Evolutionary conservation across 2,797 vertebrate species (phyloP).

Genomic region (Girardinus metallicus): DNA sequence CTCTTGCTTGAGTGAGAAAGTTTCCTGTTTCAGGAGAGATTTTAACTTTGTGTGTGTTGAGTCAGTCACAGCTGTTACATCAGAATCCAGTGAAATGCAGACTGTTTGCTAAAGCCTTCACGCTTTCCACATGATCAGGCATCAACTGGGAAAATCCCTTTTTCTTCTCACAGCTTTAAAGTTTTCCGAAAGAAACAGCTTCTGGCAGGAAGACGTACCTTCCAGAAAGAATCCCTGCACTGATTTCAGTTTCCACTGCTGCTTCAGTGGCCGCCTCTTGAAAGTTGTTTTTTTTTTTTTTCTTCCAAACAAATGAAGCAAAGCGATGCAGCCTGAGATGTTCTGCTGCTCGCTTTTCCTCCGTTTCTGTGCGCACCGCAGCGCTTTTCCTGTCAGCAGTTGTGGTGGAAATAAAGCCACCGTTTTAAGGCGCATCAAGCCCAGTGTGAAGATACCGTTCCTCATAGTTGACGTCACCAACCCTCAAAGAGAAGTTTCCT

Average conservation of each 20-base stretch:
- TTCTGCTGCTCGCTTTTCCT: conserved; percentile 4
- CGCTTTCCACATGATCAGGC: conserved; percentile 23
- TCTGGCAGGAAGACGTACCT: conserved; percentile 29
- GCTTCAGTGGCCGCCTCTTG: conserved; percentile 32
- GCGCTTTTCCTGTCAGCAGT: conserved; percentile 8
- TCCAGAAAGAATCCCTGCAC: conserved; percentile 38
- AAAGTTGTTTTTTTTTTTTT: conserved; percentile 12
- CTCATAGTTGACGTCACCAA: conserved; percentile 19
- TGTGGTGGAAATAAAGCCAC: conserved; percentile 24
- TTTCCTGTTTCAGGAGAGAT: not conserved
- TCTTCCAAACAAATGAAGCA: conserved; percentile 44
- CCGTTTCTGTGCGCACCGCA: not conserved
- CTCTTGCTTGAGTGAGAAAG: not conserved
- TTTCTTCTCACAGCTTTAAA: conserved; percentile 47
- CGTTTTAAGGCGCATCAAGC: conserved; percentile 28
- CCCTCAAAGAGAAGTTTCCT: conserved; percentile 13
- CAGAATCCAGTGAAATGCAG: not conserved
- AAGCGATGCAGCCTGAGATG: conserved; percentile 29
- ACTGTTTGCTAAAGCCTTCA: conserved; percentile 14
- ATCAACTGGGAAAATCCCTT: conserved; percentile 33
- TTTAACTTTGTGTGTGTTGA: not conserved
- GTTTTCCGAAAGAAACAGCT: conserved; percentile 46
- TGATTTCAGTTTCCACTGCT: conserved; percentile 54
- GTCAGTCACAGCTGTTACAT: not conserved
- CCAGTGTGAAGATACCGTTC: not conserved